Base-by-base conservation (phyloP, 53 echinoderm and acorn worm genomes). In the Echinometra lucunter region DNA sequence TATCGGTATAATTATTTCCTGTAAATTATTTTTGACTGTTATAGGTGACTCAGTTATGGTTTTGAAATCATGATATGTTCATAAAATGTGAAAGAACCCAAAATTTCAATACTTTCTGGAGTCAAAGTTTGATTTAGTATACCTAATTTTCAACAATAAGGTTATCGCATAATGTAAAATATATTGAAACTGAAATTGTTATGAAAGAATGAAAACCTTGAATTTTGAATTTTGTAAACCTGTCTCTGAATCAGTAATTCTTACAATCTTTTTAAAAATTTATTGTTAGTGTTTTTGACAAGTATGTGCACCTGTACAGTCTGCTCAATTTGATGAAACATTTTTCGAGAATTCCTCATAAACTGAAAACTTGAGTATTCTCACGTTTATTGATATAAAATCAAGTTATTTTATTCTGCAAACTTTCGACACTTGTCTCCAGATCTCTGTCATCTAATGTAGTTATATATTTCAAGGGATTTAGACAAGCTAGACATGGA, bases 331-430 rank as follows among this genome's bases (percentile, higher is more conserved):
- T 70, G 32, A 70, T 27, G 38, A 5, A 78, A 42, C 6, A 18
- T 42, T 78, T 19, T 44, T 19, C 0, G 11, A 78, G 44, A 12
- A 28, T 69, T 19, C 38, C 6, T 78, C 28, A 40, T 13, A 35
- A 72, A 72, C 15, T 35, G 3, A 72, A 72, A 72, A 35, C 28
- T 32, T 13, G 12, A 21, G 38, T 23, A 21, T 40, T 42, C 78
- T 85, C 85, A 85, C 13, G 18, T n/a, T 85, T 85, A 42, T 19
- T 85, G 17, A 53, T 1, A 85, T 49, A 49, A 85, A 85, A 85
- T 53, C 85, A 30, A 85, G 45, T 85, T 28, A 47, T 85, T 2
- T 81, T 19, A 17, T 21, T 44, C 47, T 49, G 28, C 5, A 49
- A 85, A 10, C 35, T 78, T 38, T 78, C 78, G 49, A 6, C 85